These are phyloP conservation scores for Cinara cedri DNA, from an alignment of 2,888 invertebrate genomes.

Conservation along the genomic window DNA sequence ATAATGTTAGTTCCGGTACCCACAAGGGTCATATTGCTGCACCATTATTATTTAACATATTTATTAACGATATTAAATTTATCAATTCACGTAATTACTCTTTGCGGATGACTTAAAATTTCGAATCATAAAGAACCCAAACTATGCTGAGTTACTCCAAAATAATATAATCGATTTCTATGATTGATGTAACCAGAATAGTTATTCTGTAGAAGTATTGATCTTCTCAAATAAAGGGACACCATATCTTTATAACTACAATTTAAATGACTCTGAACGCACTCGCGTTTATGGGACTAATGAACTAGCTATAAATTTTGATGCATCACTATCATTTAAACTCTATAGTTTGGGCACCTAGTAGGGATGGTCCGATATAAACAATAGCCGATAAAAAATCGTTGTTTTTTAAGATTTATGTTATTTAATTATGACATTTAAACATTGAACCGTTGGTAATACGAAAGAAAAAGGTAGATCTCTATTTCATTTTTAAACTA, in stretches of 20 bases:
- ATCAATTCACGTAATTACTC: not conserved
- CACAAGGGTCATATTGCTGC: too few relatives aligned
- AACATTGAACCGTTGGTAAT: not conserved
- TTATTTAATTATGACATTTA: not conserved
- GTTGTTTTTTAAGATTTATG: not conserved
- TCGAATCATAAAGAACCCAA: not conserved
- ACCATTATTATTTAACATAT: constrained; percentile 17
- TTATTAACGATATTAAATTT: not conserved
- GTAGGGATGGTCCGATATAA: not conserved
- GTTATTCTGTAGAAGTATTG: not conserved
- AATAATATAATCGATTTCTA: not conserved
- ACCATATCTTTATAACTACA: too few relatives aligned
- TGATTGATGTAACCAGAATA: not conserved
- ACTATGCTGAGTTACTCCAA: not conserved
- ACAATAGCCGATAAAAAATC: not conserved
- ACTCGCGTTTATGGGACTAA: not conserved
- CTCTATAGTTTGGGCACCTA: not conserved
- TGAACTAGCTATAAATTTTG: not conserved
- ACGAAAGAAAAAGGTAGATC: not conserved
- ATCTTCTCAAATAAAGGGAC: too few relatives aligned
- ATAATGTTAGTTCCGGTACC: not conserved
- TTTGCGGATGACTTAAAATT: not conserved
- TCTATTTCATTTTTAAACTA: too few relatives aligned
- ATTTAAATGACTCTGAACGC: too few relatives aligned
- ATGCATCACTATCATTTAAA: not conserved